Conservation (phyloP, 1,140 invertebrate genomes). For the Lucilia cuprina region DNA sequence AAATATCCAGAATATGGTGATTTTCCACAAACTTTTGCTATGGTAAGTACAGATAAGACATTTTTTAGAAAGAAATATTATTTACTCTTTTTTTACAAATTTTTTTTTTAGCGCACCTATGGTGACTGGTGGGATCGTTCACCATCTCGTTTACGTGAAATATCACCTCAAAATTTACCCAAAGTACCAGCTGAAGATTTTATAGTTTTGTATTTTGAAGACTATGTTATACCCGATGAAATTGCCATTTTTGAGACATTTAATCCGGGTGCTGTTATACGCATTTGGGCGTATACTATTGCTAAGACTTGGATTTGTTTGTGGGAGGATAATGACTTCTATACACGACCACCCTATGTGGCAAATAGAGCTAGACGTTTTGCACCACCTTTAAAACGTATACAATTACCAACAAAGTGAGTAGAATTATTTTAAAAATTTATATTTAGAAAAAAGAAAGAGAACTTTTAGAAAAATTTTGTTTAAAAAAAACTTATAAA, state of each 20-base stretch:
- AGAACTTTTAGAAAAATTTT: too few relatives aligned
- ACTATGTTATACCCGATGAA: slow-evolving; percentile 76
- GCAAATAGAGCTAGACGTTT: slow-evolving; percentile 73
- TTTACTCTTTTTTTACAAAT: neutral
- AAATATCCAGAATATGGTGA: slow-evolving; percentile 90
- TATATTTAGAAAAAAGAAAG: too few relatives aligned
- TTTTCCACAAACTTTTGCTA: slow-evolving; percentile 86
- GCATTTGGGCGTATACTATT: slow-evolving; percentile 75
- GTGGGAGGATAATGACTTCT: slow-evolving; percentile 73
- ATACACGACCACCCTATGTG: slow-evolving; percentile 16
- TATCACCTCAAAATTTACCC: slow-evolving; percentile 77
- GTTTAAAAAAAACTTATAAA: too few relatives aligned
- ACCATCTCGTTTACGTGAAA: slow-evolving; percentile 73
- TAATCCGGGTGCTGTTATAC: slow-evolving; percentile 86
- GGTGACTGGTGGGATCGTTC: slow-evolving; percentile 87
- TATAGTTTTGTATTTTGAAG: slow-evolving; percentile 79
- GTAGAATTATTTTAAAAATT: slow-evolving; percentile 39
- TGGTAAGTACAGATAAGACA: slow-evolving; percentile 68
- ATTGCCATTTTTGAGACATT: slow-evolving; percentile 88
- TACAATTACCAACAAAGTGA: slow-evolving; percentile 73
- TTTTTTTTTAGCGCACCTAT: slow-evolving; percentile 78
- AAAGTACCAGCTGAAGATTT: slow-evolving; percentile 80
- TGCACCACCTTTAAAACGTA: slow-evolving; percentile 72
- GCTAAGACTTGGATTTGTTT: slow-evolving; percentile 74
- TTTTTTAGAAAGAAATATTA: neutral